phyloP scores from a whole-genome alignment of 2,113 vertebrate genomes.

The Pedionomus torquatus region DNA sequence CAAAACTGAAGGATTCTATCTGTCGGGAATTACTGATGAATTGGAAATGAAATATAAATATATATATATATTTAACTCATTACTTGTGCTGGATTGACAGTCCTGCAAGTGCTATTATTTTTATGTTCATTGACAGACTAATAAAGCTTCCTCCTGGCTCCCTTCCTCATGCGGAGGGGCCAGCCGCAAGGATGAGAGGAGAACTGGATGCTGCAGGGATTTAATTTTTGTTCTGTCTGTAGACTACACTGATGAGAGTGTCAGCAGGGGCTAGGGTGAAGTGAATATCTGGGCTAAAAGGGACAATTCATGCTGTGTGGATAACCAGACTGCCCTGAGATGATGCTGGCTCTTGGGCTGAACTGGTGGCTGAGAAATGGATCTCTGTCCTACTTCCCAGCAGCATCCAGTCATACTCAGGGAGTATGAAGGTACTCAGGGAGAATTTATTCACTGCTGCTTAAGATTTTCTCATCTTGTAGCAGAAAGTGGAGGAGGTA shows the following conservation, averaged over 20 bases:
- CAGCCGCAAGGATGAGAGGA: background rate
- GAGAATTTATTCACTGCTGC: background rate
- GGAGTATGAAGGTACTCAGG: background rate
- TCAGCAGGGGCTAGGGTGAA: background rate
- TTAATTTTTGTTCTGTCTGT: slow-evolving; percentile 31
- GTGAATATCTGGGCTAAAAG: background rate
- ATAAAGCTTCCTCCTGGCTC: slow-evolving; percentile 44
- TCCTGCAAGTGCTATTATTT: background rate
- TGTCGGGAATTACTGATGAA: slow-evolving; percentile 50
- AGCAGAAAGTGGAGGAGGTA: background rate
- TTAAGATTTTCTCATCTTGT: background rate
- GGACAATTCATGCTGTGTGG: background rate
- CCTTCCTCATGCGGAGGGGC: background rate
- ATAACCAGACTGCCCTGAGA: background rate
- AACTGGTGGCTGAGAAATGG: background rate
- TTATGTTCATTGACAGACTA: slow-evolving; percentile 42
- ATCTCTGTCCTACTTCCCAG: background rate
- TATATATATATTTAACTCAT: slow-evolving; percentile 37
- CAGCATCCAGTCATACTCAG: background rate
- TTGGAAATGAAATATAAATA: slow-evolving; percentile 46
- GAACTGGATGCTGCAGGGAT: slow-evolving; percentile 4
- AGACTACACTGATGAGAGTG: background rate
- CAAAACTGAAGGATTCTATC: slow-evolving; percentile 58
- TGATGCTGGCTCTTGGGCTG: background rate
- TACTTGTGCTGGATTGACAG: slow-evolving; percentile 54